Conservation (phyloP, 2,113 vertebrate genomes). For the Serranochromis macrocephalus region DNA sequence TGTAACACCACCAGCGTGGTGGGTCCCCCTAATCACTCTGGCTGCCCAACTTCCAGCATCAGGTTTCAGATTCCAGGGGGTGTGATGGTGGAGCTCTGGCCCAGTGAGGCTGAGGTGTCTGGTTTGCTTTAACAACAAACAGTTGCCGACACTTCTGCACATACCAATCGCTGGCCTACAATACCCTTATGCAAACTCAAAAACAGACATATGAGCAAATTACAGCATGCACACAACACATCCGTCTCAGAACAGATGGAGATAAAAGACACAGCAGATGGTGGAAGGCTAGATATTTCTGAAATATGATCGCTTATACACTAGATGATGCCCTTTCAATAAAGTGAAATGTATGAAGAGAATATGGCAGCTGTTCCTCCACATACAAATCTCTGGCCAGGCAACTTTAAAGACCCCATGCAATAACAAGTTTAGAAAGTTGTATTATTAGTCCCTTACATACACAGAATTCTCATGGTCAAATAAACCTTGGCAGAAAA, state of each 20-base stretch:
- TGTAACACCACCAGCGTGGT: slow-evolving; percentile 62
- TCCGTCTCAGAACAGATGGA: slow-evolving; percentile 7
- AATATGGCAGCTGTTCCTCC: slow-evolving; percentile 39
- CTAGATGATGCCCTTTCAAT: slow-evolving; percentile 19
- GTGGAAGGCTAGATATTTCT: slow-evolving; percentile 29
- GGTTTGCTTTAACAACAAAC: slow-evolving; percentile 52
- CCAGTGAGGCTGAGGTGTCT: slow-evolving; percentile 42
- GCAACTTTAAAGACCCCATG: background rate
- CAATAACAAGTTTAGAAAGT: slow-evolving; percentile 30
- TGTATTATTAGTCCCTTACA: slow-evolving; percentile 29
- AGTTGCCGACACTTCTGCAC: slow-evolving; percentile 32
- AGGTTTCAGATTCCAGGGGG: slow-evolving; percentile 58
- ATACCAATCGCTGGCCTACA: slow-evolving; percentile 7
- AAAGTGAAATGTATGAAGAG: slow-evolving; percentile 30
- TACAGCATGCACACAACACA: background rate
- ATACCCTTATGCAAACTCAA: background rate
- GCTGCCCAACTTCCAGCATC: slow-evolving; percentile 51
- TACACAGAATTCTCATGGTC: slow-evolving; percentile 9
- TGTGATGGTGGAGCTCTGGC: slow-evolving; percentile 24
- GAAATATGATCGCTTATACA: slow-evolving; percentile 40
- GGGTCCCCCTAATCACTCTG: slow-evolving; percentile 58
- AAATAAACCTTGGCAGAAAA: slow-evolving; percentile 35
- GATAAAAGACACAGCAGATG: slow-evolving; percentile 46
- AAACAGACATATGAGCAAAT: slow-evolving; percentile 23
- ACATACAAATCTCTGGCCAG: background rate